Base-by-base conservation (phyloP, 2,888 invertebrate species). In the Drosophila prostipennis region DNA sequence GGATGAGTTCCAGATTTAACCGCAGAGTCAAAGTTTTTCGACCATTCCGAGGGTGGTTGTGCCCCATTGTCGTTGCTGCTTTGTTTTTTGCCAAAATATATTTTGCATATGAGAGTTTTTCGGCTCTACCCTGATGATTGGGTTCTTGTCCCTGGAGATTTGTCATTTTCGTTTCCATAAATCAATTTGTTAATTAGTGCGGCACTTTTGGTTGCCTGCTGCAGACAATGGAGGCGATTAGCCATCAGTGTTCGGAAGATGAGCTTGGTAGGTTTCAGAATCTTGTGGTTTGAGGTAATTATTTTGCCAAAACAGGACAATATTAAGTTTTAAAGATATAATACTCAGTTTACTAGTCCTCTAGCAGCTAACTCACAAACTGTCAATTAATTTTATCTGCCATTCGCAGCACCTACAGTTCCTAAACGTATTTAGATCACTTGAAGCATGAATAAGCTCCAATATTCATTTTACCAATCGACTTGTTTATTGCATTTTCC, bases 181-280 rank as follows among this genome's bases (percentile, higher is more conserved):
- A 90, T 90, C 90, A 90, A 90, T 90, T 89, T 89, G 87, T 87
- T 90, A 90, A 90, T 90, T 87, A 86, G 86, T 76, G 79, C 72
- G 74, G 77, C 81, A 79, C 68, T 79, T 85, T 78, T 72, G 80
- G 81, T 75, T 75, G 72, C 74, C 55, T 34, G n/a, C 46, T 16
- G 26, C 49, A 78, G 69, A 73, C 80, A 79, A 78, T 77, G 56
- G 23, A 56, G 60, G 39, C 67, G 81, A 86, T 83, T 83, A 78
- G 86, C 74, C 68, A 51, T 36, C 42, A n/a, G 46, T 42, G 23
- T 54, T 19, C 19, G 19, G 19, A 19, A 19, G 19, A 19, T 2
- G 19, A 19, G 19, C 19, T 19, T 2, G 19, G 19, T 19, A 19
- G 19, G 29, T 29, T n/a, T 29, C 6, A 7, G 6, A 37, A 8